Evolutionary conservation across 23 tunicate genomes (phyloP), one percentile per base, ranked within the genome.

Genomic region (Halocynthia aurantium): DNA sequence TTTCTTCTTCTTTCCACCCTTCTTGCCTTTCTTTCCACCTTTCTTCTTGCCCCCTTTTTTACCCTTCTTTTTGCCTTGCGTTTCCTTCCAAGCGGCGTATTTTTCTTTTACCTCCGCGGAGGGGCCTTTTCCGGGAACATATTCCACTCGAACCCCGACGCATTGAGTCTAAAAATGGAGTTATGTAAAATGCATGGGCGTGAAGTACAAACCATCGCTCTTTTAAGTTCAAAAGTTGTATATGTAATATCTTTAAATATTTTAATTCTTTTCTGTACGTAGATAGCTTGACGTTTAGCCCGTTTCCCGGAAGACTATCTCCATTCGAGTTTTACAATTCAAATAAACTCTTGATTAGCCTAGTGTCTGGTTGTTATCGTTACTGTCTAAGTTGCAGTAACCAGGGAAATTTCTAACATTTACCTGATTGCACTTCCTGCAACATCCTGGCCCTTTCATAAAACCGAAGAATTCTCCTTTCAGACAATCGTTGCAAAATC

Each of bases 71-170:
- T 89, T 84, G 11, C 85, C 88, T 70, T 84, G 96, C 53, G 70
- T 84, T 74, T 88, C 95, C 73, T 88, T 88, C 95, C 95, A 88
- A 8, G 95, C 87, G 8, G 95, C 95, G 50, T 88, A 88, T 73
- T 88, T 88, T 67, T 83, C 95, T 79, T 88, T 88, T 44, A 68
- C 73, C 22, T 78, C 95, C 17, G 73, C 86, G 12, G 95, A 88
- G 6, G 95, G 95, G 6, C 95, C 95, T 80, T 88, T 88, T 8
- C 96, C 96, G 10, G 96, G 82, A 11, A 89, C 88, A 62, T 54
- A 89, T 72, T 89, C 96, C 10, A 89, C 96, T 56, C 96, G 70
- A 62, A 69, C 80, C 21, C 96, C 96, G 10, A 89, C 63, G 64
- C 96, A 89, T 44, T 80, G 78, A 11, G 51, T 7, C 96, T 31